Percentiles rank a stretch among this genome's conserved stretches.
phyloP scores from a whole-genome alignment of 2,113 vertebrate genomes.

The Formicarius rufipectus region DNA sequence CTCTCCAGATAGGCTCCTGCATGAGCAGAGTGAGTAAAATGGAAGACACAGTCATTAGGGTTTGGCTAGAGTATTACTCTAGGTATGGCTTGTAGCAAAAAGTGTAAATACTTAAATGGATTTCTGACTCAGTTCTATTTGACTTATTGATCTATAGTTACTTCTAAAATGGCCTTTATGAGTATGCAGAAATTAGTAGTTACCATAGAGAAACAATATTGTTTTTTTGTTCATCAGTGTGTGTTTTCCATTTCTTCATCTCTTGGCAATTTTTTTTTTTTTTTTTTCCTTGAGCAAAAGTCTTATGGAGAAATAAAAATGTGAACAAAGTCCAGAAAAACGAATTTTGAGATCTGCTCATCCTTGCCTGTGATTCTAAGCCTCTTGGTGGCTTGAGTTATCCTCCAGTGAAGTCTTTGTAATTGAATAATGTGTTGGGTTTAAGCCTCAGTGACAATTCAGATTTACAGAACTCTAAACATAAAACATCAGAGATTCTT shows the following conservation, averaged over 20 bases:
- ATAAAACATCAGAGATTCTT: conserved; percentile 20
- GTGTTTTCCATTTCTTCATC: conserved; percentile 59
- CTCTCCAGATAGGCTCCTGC: background rate
- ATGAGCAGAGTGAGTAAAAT: background rate
- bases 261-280: conserved; percentile 41
- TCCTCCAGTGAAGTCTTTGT: conserved; percentile 12
- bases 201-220: conserved; percentile 48
- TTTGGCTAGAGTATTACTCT: background rate
- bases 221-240: conserved; percentile 5
- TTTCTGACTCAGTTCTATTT: conserved; percentile 43
- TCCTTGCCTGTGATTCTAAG: conserved; percentile 22
- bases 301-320: background rate
- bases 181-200: conserved; percentile 40
- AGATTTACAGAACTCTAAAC: background rate
- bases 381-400: conserved; percentile 26
- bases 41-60: conserved; percentile 7
- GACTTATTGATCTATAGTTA: conserved; percentile 32
- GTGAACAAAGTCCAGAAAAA: background rate
- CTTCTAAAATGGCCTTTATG: background rate
- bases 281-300: background rate
- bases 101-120: conserved; percentile 41
- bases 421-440: conserved; percentile 34
- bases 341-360: background rate
- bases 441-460: conserved; percentile 45
- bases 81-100: conserved; percentile 28